A percentile compares a stretch with the other conserved stretches of the same genome.
Evolutionary conservation across 1,140 invertebrate species (phyloP).

Genomic region (Phocides pigmalion): DNA sequence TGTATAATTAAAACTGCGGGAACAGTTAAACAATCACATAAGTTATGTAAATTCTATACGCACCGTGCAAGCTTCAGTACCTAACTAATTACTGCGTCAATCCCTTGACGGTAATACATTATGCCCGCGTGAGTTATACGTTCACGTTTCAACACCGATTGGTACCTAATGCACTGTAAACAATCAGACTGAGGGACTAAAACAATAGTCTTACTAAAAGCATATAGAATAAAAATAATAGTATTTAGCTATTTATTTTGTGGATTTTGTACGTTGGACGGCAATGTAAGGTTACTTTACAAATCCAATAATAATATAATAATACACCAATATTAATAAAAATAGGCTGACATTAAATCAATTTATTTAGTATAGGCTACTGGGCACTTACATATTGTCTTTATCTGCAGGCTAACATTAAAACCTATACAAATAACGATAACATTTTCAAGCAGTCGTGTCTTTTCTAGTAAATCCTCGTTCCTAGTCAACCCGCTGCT

Average conservation of each 20-base stretch:
- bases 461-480: background rate
- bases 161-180: constrained; percentile 26
- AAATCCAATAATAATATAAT: too few relatives aligned
- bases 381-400: too few relatives aligned
- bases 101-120: constrained; percentile 27
- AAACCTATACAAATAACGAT: too few relatives aligned
- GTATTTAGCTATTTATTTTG: too few relatives aligned
- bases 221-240: background rate
- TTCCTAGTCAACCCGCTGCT: background rate
- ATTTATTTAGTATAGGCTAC: too few relatives aligned
- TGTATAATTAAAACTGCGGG: background rate
- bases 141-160: constrained; percentile 25
- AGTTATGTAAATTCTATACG: constrained; percentile 28
- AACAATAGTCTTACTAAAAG: background rate
- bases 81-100: constrained; percentile 34
- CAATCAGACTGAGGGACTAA: constrained; percentile 6
- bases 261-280: too few relatives aligned
- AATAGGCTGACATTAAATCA: too few relatives aligned
- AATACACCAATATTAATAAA: too few relatives aligned
- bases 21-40: constrained; percentile 20
- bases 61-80: constrained; percentile 17
- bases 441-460: background rate
- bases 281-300: too few relatives aligned
- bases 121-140: constrained; percentile 25
- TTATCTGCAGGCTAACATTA: too few relatives aligned